phyloP scores from a whole-genome alignment of 2,797 vertebrate genomes.

The Malacoctenus gilli region DNA sequence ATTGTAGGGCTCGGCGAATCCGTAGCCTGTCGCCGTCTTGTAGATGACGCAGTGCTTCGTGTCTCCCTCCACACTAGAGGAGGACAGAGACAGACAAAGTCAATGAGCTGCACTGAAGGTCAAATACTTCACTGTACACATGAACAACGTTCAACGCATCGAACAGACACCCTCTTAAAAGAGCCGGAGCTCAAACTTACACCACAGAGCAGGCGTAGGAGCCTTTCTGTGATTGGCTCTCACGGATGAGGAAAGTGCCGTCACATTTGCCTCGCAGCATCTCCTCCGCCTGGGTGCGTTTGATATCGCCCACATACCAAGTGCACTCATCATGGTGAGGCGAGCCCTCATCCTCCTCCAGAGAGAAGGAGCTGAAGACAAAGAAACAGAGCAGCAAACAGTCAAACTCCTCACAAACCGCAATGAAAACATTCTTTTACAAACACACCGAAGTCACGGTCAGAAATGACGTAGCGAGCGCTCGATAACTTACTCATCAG shows the following conservation, averaged over 20 bases:
- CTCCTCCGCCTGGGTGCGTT: constrained; percentile 89
- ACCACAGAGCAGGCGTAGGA: constrained; percentile 94
- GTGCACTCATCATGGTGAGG: constrained; percentile 90
- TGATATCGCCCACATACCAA: constrained; percentile 94
- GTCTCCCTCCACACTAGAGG: constrained; percentile 88
- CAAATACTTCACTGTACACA: not conserved
- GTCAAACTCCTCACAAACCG: too few relatives aligned
- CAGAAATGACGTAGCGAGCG: constrained; percentile 4
- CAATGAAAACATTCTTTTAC: too few relatives aligned
- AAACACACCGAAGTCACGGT: too few relatives aligned
- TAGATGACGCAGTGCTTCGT: constrained; percentile 94
- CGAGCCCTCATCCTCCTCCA: constrained; percentile 86
- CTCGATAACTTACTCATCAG: constrained; percentile 98
- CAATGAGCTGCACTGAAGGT: not conserved
- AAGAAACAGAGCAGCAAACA: constrained; percentile 1
- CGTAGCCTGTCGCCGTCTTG: constrained; percentile 89
- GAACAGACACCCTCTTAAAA: too few relatives aligned
- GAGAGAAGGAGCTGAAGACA: constrained; percentile 84
- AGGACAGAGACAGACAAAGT: constrained; percentile 21
- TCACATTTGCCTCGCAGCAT: constrained; percentile 89
- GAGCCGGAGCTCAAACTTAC: constrained; percentile 86
- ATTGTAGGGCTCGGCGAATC: constrained; percentile 94
- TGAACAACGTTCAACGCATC: not conserved
- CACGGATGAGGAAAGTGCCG: constrained; percentile 93
- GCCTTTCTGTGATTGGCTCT: constrained; percentile 92